Base-by-base conservation (phyloP, 2,797 vertebrate species). In the Dendrocincla fuliginosa region DNA sequence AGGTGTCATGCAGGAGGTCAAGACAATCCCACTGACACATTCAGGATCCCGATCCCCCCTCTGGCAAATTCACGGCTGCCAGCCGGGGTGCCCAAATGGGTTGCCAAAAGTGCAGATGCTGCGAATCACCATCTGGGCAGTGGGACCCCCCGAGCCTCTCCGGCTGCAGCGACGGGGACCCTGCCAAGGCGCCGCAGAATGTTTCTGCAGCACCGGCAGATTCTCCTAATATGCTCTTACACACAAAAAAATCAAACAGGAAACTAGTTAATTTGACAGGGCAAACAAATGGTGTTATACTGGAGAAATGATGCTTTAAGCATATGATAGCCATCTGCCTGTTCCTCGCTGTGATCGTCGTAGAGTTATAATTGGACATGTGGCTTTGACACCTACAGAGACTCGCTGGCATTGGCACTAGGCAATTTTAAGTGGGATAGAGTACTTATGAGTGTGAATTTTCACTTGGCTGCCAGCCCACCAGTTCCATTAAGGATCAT, bases 281-380 rank as follows among this genome's bases (percentile, higher is more conserved):
- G 91, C 95, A 96, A 97, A 94, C 82, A 94, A 97, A 95, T 90
- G 75, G 81, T 89, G 74, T 65, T 96, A 73, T 87, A 47, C 56
- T 94, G 95, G 90, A 74, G 53, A 87, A 95, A 95, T 5, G 69
- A 32, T 87, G 32, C 67, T 92, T 32, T 60, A 55, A 95, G 73
- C 86, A 94, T 91, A 70, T 71, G 71, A 85, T 91, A 85, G 77
- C 77, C 87, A 92, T 97, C 93, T 97, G 91, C 87, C 87, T 57
- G 50, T 27, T 59, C 89, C 92, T 87, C 3, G 24, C 83, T 3
- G 5, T n/a, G 68, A 25, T 60, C 59, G 84, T 41, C n/a, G 56
- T 41, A 78, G 83, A 80, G 85, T 63, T 96, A 84, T 91, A 95
- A 94, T 90, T 93, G 94, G 93, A 61, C 80, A 30, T 1, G 23